Evolutionary conservation across 2,797 vertebrate genomes (phyloP).

Genomic region (Danio aesculapii): DNA sequence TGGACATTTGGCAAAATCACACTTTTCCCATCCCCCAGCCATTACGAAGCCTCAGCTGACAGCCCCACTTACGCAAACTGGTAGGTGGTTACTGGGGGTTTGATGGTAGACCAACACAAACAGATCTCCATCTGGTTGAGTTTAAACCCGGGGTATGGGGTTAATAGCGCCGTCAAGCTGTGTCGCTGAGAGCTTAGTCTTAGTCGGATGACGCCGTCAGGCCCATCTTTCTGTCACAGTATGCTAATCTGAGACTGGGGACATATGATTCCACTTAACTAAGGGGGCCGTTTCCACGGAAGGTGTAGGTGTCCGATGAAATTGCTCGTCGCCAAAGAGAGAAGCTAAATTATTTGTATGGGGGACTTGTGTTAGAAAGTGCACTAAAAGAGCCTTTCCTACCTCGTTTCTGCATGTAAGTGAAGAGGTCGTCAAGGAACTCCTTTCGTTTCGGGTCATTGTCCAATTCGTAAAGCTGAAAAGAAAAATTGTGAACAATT

Average conservation of each 20-base stretch:
- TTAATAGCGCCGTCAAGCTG: constrained; percentile 62
- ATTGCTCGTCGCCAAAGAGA: neutral
- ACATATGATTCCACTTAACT: constrained; percentile 60
- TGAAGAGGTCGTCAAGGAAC: constrained; percentile 94
- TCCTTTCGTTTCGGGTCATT: constrained; percentile 92
- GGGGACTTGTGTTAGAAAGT: neutral
- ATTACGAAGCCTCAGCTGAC: constrained; percentile 57
- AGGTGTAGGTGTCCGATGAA: constrained; percentile 16
- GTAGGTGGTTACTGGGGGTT: constrained; percentile 41
- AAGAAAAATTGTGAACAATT: neutral
- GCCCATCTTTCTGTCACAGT: constrained; percentile 57
- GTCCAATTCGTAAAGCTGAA: constrained; percentile 94
- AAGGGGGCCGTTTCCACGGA: constrained; percentile 9
- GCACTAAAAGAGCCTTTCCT: constrained; percentile 40
- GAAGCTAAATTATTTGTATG: neutral
- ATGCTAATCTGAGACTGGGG: constrained; percentile 50
- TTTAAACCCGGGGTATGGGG: constrained; percentile 60
- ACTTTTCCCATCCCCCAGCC: constrained; percentile 49
- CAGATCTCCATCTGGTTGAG: constrained; percentile 66
- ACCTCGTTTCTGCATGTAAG: constrained; percentile 98
- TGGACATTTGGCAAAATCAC: constrained; percentile 58
- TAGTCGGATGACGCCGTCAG: constrained; percentile 52
- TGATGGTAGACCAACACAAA: constrained; percentile 55
- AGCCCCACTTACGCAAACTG: constrained; percentile 47
- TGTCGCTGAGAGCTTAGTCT: constrained; percentile 59